phyloP scores from a whole-genome alignment of 2,113 vertebrate species.

The Hassar affinis region DNA sequence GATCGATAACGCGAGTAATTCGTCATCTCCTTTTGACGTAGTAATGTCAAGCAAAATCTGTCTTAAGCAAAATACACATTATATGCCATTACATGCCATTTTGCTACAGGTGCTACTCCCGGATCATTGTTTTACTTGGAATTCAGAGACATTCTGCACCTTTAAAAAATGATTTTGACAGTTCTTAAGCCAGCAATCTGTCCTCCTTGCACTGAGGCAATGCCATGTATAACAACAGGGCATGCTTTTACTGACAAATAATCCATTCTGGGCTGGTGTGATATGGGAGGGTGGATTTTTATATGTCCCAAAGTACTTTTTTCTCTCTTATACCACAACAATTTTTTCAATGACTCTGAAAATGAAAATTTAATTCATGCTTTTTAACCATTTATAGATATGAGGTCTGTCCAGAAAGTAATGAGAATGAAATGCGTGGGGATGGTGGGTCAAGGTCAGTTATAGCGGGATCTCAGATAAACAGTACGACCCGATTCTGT shows the following conservation, averaged over 20 bases:
- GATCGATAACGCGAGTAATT: not conserved
- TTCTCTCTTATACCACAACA: no score
- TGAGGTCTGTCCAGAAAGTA: no score
- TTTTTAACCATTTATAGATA: no score
- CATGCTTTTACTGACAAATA: not conserved
- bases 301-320: no score
- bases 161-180: not conserved
- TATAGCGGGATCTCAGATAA: no score
- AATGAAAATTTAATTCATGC: no score
- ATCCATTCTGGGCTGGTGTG: not conserved
- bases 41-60: not conserved
- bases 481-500: no score
- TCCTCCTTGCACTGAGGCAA: not conserved
- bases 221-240: not conserved
- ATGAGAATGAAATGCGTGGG: no score
- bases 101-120: not conserved
- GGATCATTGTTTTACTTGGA: not conserved
- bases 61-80: not conserved
- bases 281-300: not conserved
- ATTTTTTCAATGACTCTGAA: no score
- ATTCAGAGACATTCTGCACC: not conserved
- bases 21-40: no score
- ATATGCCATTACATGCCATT: no score
- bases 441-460: no score
- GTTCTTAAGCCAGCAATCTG: not conserved